phyloP scores from a whole-genome alignment of 2,113 vertebrate species.

The Cranoglanis bouderius region DNA sequence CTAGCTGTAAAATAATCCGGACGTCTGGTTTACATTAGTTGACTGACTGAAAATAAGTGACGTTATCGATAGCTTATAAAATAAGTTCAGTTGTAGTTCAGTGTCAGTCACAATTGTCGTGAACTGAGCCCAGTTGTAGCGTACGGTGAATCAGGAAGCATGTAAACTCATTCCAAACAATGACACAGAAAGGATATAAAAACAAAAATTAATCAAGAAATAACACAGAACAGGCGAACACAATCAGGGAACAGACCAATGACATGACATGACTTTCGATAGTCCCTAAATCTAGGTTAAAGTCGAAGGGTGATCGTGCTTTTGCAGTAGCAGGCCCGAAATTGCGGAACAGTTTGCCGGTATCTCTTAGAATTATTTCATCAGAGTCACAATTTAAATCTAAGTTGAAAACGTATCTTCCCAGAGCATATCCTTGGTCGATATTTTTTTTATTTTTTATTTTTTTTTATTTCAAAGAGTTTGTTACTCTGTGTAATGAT shows the following conservation, averaged over 20 bases:
- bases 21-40: background rate
- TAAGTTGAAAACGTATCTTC: too few species aligned
- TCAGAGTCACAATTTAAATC: too few species aligned
- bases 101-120: background rate
- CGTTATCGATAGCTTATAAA: background rate
- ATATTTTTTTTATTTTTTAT: too few species aligned
- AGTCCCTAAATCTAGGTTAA: too few species aligned
- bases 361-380: too few species aligned
- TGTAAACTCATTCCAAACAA: background rate
- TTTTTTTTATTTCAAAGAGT: too few species aligned
- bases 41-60: background rate
- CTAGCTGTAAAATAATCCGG: background rate
- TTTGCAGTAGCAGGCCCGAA: too few species aligned
- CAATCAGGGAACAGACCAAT: background rate
- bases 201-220: background rate
- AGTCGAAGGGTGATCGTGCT: too few species aligned
- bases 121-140: background rate
- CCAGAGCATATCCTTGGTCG: too few species aligned
- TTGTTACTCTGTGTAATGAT: too few species aligned
- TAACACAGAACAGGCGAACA: background rate
- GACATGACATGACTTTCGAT: too few species aligned
- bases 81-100: background rate
- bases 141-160: background rate
- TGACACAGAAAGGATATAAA: background rate
- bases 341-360: too few species aligned